Conservation (phyloP, 2,113 vertebrate genomes). For the Pelobates fuscus region DNA sequence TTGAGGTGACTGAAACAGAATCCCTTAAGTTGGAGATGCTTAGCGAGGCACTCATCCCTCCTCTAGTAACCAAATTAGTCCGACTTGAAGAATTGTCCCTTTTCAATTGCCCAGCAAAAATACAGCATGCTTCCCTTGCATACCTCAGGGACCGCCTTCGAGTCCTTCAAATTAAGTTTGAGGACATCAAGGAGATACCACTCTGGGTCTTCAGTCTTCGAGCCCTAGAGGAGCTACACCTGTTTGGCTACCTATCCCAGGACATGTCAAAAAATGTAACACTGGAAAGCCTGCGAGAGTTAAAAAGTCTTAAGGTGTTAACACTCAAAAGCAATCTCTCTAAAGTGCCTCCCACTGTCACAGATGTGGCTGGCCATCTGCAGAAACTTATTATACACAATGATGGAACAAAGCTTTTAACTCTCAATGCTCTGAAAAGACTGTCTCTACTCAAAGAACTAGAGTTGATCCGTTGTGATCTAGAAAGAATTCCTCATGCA, state of each 20-base stretch:
- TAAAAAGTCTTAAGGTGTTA: conserved; percentile 76
- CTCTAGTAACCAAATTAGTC: conserved; percentile 70
- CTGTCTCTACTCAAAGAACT: conserved; percentile 70
- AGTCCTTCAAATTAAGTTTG: conserved; percentile 73
- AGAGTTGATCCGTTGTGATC: conserved; percentile 76
- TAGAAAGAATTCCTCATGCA: conserved; percentile 85
- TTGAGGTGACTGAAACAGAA: conserved; percentile 78
- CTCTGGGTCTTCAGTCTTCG: conserved; percentile 81
- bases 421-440: conserved; percentile 82
- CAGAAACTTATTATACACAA: conserved; percentile 77
- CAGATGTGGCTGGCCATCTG: conserved; percentile 73
- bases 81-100: conserved; percentile 77
- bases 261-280: conserved; percentile 69
- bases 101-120: conserved; percentile 73
- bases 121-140: conserved; percentile 74
- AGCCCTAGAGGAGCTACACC: conserved; percentile 78
- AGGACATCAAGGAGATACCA: conserved; percentile 75
- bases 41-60: conserved; percentile 73
- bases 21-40: conserved; percentile 82
- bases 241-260: conserved; percentile 71
- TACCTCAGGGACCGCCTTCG: conserved; percentile 77
- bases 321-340: conserved; percentile 71
- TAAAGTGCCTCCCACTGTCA: conserved; percentile 77
- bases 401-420: conserved; percentile 73
- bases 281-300: conserved; percentile 77